Conservation (phyloP, 2,888 invertebrate species). For the Neocrepidodera transversa region DNA sequence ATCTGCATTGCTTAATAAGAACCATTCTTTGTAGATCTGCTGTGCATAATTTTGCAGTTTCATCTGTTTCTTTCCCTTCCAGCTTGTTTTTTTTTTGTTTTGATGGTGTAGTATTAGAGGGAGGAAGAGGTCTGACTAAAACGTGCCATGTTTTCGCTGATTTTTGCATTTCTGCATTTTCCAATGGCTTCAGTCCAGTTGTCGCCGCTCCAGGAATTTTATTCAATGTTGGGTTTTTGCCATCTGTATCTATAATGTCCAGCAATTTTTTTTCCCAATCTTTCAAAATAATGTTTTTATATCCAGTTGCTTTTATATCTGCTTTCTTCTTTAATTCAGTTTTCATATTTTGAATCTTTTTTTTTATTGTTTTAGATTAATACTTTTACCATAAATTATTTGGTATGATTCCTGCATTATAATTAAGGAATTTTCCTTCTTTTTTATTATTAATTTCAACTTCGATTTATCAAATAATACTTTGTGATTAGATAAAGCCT, state of each 20-base stretch:
- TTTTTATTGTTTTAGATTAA: background rate
- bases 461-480: too few relatives aligned
- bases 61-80: conserved; percentile 6
- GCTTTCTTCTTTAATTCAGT: conserved; percentile 1
- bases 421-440: background rate
- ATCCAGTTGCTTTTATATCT: conserved; percentile 8
- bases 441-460: conserved; percentile 1
- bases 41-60: conserved; percentile 14
- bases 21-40: conserved; percentile 19
- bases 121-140: conserved; percentile 14
- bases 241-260: conserved; percentile 10
- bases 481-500: too few relatives aligned
- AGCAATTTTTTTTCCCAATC: conserved; percentile 8
- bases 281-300: conserved; percentile 13
- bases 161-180: conserved; percentile 26
- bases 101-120: conserved; percentile 11
- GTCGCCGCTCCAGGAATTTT: conserved; percentile 24
- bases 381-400: conserved; percentile 2
- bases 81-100: conserved; percentile 8
- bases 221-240: conserved; percentile 16
- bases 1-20: background rate
- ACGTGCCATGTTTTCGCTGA: conserved; percentile 12
- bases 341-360: conserved; percentile 10
- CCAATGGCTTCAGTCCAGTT: conserved; percentile 22
- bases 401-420: background rate